Evolutionary conservation across 2,888 invertebrate species (phyloP).

Genomic region (Pachycephus smyrnensis): DNA sequence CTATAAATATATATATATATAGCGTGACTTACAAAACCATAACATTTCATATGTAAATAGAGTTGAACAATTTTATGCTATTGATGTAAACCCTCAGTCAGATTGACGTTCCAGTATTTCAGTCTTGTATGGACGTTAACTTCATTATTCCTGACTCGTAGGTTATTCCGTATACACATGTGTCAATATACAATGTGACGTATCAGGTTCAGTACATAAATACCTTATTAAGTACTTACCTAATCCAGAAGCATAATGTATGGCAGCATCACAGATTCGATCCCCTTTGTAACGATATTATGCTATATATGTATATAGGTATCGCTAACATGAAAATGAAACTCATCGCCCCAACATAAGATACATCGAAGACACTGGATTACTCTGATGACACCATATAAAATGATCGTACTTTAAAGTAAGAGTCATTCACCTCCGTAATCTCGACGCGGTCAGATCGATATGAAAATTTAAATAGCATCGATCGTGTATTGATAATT

Average conservation of each 20-base stretch:
- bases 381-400: neutral
- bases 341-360: neutral
- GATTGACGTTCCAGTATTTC: neutral
- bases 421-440: neutral
- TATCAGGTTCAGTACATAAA: neutral
- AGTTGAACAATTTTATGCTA: neutral
- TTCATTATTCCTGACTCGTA: neutral
- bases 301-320: neutral
- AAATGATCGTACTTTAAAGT: neutral
- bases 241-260: neutral
- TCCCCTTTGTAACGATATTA: neutral
- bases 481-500: conserved; percentile 1
- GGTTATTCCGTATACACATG: neutral
- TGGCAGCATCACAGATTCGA: neutral
- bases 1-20: neutral
- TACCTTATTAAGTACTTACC: neutral
- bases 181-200: neutral
- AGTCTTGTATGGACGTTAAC: neutral
- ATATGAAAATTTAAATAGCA: neutral
- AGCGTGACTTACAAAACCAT: neutral
- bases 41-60: neutral
- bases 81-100: neutral
- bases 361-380: neutral
- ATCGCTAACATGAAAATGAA: neutral
- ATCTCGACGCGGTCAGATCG: neutral